Percentiles rank a stretch among this genome's conserved stretches.
phyloP scores from a whole-genome alignment of 2,797 vertebrate genomes.

The Chromobotia macracanthus region DNA sequence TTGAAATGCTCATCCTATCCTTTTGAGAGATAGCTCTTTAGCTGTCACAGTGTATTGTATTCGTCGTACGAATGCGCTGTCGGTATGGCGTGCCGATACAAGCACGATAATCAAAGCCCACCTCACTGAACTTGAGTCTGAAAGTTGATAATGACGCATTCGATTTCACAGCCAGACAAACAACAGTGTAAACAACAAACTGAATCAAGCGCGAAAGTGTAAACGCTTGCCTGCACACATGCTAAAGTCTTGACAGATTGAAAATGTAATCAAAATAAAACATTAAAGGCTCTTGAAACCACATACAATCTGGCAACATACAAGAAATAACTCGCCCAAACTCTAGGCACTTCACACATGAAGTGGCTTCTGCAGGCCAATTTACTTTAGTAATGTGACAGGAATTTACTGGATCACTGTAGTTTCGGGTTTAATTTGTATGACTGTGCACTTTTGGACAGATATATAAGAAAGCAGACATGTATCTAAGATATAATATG shows the following conservation, averaged over 20 bases:
- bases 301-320: constrained; percentile 6
- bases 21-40: not conserved
- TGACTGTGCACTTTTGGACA: not conserved
- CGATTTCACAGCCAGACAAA: constrained; percentile 35
- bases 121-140: constrained; percentile 6
- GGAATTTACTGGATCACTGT: not conserved
- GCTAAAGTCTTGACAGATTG: not conserved
- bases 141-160: constrained; percentile 23
- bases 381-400: not conserved
- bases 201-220: not conserved
- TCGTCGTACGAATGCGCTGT: not conserved
- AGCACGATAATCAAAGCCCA: not conserved
- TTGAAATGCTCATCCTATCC: not conserved
- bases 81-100: not conserved
- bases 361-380: not conserved
- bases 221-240: constrained; percentile 6
- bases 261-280: constrained; percentile 36
- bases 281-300: constrained; percentile 35
- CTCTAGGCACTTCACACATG: not conserved
- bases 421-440: not conserved
- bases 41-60: constrained; percentile 7
- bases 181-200: constrained; percentile 26
- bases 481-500: not conserved
- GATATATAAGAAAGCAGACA: too few species aligned
- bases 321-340: not conserved